Evolutionary conservation across 1,140 invertebrate species (phyloP).

Genomic region (Leptestheria dahalacensis): DNA sequence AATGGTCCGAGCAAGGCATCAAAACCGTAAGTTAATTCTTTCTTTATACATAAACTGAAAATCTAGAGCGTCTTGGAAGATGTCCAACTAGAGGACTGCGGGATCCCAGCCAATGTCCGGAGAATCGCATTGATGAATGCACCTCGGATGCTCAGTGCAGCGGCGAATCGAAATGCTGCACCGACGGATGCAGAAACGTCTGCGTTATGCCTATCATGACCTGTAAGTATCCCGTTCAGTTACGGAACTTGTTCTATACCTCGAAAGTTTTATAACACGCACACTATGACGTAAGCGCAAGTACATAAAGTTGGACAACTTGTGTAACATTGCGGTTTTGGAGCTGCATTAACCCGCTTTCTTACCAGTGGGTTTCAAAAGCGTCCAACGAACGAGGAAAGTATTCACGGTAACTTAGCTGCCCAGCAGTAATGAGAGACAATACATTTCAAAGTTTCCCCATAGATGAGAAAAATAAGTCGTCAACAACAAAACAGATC

Average conservation of each 20-base stretch:
- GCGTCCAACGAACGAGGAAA: not conserved
- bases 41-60: no score
- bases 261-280: no score
- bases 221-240: slow-evolving; percentile 20
- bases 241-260: no score
- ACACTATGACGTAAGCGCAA: no score
- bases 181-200: slow-evolving; percentile 22
- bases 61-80: slow-evolving; percentile 15
- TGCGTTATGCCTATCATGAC: slow-evolving; percentile 21
- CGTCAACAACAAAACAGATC: no score
- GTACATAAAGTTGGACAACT: no score
- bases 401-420: not conserved
- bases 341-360: not conserved
- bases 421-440: no score
- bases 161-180: slow-evolving; percentile 23
- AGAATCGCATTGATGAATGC: slow-evolving; percentile 21
- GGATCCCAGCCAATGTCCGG: slow-evolving; percentile 19
- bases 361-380: not conserved
- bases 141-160: slow-evolving; percentile 20
- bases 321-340: not conserved
- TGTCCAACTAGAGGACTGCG: slow-evolving; percentile 19
- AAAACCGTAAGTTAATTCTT: no score
- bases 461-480: no score
- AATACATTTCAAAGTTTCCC: no score
- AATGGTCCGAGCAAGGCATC: no score